Percentiles rank a stretch among this genome's conserved stretches.
Evolutionary conservation across 23 tunicate genomes (phyloP).

Genomic region (Trididemnum miniatum): DNA sequence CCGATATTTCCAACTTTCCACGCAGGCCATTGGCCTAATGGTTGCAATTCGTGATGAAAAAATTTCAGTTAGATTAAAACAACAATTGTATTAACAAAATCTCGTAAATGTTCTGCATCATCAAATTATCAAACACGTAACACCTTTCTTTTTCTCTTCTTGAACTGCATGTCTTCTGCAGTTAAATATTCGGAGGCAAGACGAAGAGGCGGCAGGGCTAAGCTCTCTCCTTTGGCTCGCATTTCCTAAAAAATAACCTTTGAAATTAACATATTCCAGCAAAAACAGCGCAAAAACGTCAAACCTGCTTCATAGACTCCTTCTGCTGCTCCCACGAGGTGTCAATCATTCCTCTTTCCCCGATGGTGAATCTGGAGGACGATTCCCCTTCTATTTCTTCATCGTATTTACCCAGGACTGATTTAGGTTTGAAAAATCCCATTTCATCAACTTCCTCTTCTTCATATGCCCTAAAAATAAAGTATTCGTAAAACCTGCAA

Average conservation of each 20-base stretch:
- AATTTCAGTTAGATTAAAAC: too few species aligned
- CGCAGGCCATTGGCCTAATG: too few species aligned
- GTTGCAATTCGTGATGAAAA: too few species aligned
- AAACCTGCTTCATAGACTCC: slow-evolving; percentile 78
- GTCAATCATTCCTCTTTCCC: slow-evolving; percentile 65
- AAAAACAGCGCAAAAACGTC: not conserved
- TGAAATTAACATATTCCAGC: not conserved
- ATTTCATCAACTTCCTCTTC: slow-evolving; percentile 88
- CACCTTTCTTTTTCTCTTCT: slow-evolving; percentile 73
- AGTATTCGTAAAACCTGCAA: too few species aligned
- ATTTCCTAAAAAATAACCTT: too few species aligned
- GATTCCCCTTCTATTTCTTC: slow-evolving; percentile 94
- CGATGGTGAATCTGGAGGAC: slow-evolving; percentile 72
- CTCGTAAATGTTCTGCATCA: too few species aligned
- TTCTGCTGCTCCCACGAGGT: slow-evolving; percentile 94
- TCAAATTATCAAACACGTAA: too few species aligned
- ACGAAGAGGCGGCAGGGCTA: slow-evolving; percentile 64
- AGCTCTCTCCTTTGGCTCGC: slow-evolving; percentile 81
- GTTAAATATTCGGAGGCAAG: slow-evolving; percentile 85
- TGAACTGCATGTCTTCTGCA: slow-evolving; percentile 79
- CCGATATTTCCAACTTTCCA: too few species aligned
- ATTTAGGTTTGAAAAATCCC: slow-evolving; percentile 81
- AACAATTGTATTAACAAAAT: too few species aligned
- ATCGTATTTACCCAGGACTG: slow-evolving; percentile 89
- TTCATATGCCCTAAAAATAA: slow-evolving; percentile 72